Percentiles rank a stretch among this genome's conserved stretches.
phyloP scores from a whole-genome alignment of 2,888 invertebrate species.

The Dyspetes luteomarginatus region DNA sequence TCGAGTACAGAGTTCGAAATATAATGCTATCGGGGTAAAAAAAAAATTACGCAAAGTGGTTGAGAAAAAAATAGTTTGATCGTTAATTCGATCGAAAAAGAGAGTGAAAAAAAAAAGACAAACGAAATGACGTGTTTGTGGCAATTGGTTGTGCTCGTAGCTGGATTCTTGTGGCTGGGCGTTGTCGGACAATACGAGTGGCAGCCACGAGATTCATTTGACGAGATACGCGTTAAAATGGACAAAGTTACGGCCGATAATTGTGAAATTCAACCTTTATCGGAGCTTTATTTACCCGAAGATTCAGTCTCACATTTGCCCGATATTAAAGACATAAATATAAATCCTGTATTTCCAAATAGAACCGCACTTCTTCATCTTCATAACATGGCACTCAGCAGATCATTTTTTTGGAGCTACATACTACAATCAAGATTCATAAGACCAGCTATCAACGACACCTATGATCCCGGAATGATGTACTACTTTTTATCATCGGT shows the following conservation, averaged over 20 bases:
- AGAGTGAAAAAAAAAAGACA: too few species aligned
- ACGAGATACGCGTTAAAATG: slow-evolving; percentile 93
- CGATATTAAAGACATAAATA: slow-evolving; percentile 96
- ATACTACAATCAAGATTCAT: slow-evolving; percentile 96
- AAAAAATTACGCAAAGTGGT: background rate
- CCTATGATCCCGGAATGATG: slow-evolving; percentile 99
- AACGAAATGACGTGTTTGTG: slow-evolving; percentile 57
- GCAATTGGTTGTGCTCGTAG: slow-evolving; percentile 64
- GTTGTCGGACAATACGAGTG: slow-evolving; percentile 95
- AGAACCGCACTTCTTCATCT: slow-evolving; percentile 96
- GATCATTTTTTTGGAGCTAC: slow-evolving; percentile 98
- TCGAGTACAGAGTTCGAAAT: background rate
- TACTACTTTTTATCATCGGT: slow-evolving; percentile 97
- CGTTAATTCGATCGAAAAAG: background rate
- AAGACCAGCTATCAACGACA: slow-evolving; percentile 94
- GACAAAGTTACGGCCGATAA: slow-evolving; percentile 94
- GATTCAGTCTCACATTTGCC: slow-evolving; percentile 96
- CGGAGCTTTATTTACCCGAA: slow-evolving; percentile 92
- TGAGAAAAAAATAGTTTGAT: background rate
- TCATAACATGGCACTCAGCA: slow-evolving; percentile 97
- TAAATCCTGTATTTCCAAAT: slow-evolving; percentile 97
- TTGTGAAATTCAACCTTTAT: slow-evolving; percentile 94
- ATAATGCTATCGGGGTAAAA: background rate
- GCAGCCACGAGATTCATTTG: slow-evolving; percentile 95
- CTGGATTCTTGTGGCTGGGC: slow-evolving; percentile 84